phyloP scores from a whole-genome alignment of 2,113 vertebrate genomes.

The Proteles cristata region DNA sequence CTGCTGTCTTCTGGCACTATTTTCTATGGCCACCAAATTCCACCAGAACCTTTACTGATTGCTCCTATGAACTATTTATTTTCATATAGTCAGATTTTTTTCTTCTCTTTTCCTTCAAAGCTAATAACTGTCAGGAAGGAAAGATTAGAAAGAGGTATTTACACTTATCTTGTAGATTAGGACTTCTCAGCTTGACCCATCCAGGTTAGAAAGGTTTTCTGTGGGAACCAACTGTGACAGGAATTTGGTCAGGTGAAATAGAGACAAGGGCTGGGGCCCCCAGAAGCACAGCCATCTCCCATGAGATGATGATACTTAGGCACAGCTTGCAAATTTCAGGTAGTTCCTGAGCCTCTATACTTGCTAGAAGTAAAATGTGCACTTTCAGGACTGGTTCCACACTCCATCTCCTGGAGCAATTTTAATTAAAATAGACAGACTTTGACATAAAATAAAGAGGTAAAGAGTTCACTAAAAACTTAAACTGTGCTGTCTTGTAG shows the following conservation, averaged over 20 bases:
- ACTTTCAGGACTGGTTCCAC: background rate
- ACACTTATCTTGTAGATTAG: background rate
- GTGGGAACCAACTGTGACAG: background rate
- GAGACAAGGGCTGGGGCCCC: background rate
- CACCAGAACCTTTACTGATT: background rate
- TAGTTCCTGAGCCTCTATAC: background rate
- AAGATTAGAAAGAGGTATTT: background rate
- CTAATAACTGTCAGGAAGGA: background rate
- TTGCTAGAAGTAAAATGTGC: background rate
- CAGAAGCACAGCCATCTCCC: background rate
- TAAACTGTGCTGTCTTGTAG: background rate
- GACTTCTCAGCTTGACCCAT: background rate
- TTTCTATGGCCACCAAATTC: background rate
- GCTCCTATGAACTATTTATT: background rate
- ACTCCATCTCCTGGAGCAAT: background rate
- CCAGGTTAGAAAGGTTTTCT: background rate
- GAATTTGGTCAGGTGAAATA: background rate
- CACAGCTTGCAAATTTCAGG: background rate
- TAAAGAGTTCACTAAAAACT: background rate
- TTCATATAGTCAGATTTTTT: background rate
- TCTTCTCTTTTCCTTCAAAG: background rate
- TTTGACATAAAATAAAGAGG: background rate
- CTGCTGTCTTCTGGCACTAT: background rate
- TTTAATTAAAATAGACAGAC: constrained; percentile 28
- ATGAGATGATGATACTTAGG: background rate